Evolutionary conservation across 2,888 invertebrate species (phyloP), one percentile per base, ranked within the genome.

Genomic region (Aproaerema taeniolella): DNA sequence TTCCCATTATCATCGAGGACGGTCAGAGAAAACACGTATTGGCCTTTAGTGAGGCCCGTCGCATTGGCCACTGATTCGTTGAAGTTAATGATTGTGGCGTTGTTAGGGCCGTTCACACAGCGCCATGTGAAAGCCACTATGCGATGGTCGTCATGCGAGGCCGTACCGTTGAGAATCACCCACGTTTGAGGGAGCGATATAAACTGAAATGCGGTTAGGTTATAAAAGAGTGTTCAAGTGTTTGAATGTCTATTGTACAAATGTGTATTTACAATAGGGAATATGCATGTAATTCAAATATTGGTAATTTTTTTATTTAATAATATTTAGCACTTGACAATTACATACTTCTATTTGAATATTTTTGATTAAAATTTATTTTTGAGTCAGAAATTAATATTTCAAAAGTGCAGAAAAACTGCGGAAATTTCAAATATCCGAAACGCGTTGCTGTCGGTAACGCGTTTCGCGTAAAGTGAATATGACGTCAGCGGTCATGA

Each of bases 61-160:
- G 94, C 93, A 71, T 95, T 95, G 7, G 94, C 93, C 37, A 90
- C 72, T 0, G 91, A 89, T 58, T 89, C 88, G 67, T 92, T 92
- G 45, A 82, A 83, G 55, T 87, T 75, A 28, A 80, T 26, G 34
- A 85, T 73, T 57, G 55, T 77, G 29, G 91, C 90, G 57, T 87
- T 89, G 52, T 89, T 90, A 6, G 92, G 92, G 1, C 92, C 92
- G 46, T 88, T 90, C 5, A 93, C 73, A 67, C 95, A 93, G 52
- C 92, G 91, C 98, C 98, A 98, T 8, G 90, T 89, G 88, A 92
- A 97, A 24, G 90, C 90, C 14, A 91, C 90, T 48, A 97, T 94
- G 58, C 92, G 90, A 61, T 94, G 92, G 72, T 96, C 96, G 73
- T 96, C 97, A 51, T 87, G 90, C 28, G 95, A 95, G 58, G 89